These are phyloP conservation scores for Lophochroa leadbeateri DNA, from an alignment of 2,113 vertebrate species.

Conservation along the genomic window DNA sequence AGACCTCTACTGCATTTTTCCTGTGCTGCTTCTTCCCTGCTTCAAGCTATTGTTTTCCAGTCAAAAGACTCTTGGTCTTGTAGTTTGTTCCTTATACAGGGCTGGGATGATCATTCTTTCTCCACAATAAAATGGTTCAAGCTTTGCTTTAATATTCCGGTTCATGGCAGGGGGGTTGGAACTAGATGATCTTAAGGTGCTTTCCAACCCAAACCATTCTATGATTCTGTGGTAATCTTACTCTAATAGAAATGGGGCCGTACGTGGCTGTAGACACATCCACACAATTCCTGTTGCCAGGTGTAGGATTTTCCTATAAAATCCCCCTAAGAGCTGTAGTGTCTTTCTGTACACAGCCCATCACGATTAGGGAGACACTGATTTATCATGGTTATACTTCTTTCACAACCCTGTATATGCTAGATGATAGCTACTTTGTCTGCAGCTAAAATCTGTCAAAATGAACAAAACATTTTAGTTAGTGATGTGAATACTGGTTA, in stretches of 20 bases:
- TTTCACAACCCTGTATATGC: background rate
- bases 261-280: background rate
- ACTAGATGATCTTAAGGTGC: background rate
- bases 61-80: background rate
- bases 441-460: background rate
- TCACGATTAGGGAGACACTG: rapidly evolving
- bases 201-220: background rate
- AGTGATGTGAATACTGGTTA: background rate
- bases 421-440: background rate
- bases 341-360: background rate
- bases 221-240: background rate
- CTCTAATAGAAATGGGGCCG: background rate
- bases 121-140: background rate
- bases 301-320: background rate
- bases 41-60: background rate
- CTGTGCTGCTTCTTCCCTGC: background rate
- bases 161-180: background rate
- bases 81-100: background rate
- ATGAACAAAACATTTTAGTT: background rate
- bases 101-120: background rate
- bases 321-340: rapidly evolving
- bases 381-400: background rate
- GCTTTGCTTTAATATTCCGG: background rate
- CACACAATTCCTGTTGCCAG: background rate
- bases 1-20: background rate